Evolutionary conservation across 2,888 invertebrate genomes (phyloP).

Genomic region (Brassicogethes aeneus): DNA sequence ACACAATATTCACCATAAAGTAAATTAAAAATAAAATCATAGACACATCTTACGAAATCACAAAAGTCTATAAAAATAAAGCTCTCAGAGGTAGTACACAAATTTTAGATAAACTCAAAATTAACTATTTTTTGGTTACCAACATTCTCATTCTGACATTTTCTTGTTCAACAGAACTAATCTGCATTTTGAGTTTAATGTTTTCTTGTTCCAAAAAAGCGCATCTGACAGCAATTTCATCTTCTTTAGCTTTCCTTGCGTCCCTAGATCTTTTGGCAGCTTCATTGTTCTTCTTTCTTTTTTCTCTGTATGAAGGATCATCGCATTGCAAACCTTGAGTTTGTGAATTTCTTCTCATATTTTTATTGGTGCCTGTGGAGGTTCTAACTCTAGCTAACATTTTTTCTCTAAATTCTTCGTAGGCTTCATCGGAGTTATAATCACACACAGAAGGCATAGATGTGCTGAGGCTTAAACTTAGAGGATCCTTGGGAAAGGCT

Average conservation of each 20-base stretch:
- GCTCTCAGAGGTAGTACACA: slow-evolving; percentile 4
- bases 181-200: slow-evolving; percentile 50
- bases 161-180: slow-evolving; percentile 56
- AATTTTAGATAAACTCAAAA: slow-evolving; percentile 1
- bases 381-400: slow-evolving; percentile 58
- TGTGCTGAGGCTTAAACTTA: slow-evolving; percentile 49
- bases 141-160: slow-evolving; percentile 46
- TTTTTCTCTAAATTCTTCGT: slow-evolving; percentile 59
- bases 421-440: slow-evolving; percentile 56
- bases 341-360: slow-evolving; percentile 52
- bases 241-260: slow-evolving; percentile 80
- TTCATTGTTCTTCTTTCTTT: slow-evolving; percentile 84
- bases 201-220: slow-evolving; percentile 83
- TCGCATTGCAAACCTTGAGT: slow-evolving; percentile 19
- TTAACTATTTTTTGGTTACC: slow-evolving; percentile 4
- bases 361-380: slow-evolving; percentile 51
- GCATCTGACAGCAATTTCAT: slow-evolving; percentile 83
- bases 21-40: no score
- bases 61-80: neutral
- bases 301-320: slow-evolving; percentile 80
- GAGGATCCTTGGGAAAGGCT: slow-evolving; percentile 62
- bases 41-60: no score
- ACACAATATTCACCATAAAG: no score
- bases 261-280: slow-evolving; percentile 93
- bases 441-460: slow-evolving; percentile 40